Conservation (phyloP, 2,888 invertebrate genomes). For the Nipponacmea schrenckii region DNA sequence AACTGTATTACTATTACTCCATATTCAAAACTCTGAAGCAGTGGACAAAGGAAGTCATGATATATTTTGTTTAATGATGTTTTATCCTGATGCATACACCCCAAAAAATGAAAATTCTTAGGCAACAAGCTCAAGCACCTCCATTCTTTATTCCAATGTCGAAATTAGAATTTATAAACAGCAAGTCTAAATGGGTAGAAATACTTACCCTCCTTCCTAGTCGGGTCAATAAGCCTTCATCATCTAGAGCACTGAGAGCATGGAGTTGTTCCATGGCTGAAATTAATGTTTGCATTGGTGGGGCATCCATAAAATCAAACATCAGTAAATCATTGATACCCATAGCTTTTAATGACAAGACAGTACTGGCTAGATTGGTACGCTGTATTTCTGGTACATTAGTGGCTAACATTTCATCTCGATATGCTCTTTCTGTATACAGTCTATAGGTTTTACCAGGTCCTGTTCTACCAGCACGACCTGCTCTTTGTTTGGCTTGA, state of each 20-base stretch:
- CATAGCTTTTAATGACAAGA: conserved; percentile 97
- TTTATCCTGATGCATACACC: too few relatives aligned
- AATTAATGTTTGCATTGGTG: conserved; percentile 95
- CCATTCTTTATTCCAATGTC: too few relatives aligned
- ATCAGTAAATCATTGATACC: conserved; percentile 97
- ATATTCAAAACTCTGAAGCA: too few relatives aligned
- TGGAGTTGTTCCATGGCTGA: conserved; percentile 97
- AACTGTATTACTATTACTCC: too few relatives aligned
- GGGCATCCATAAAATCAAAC: conserved; percentile 99
- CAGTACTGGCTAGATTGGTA: conserved; percentile 95
- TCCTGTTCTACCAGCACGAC: conserved; percentile 95
- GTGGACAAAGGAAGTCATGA: too few relatives aligned
- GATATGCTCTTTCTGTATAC: conserved; percentile 97
- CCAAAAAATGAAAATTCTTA: too few relatives aligned
- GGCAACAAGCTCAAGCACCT: too few relatives aligned
- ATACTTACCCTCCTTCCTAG: conserved; percentile 73
- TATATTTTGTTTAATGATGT: too few relatives aligned
- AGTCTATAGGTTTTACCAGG: conserved; percentile 97
- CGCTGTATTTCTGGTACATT: conserved; percentile 96
- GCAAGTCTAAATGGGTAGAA: too few relatives aligned
- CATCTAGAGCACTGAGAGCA: conserved; percentile 94
- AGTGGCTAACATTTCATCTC: conserved; percentile 91
- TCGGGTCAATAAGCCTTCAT: conserved; percentile 73
- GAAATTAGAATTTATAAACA: too few relatives aligned
- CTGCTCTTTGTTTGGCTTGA: conserved; percentile 96